Evolutionary conservation across 2,113 vertebrate genomes (phyloP).

Genomic region (Holacanthus passer): DNA sequence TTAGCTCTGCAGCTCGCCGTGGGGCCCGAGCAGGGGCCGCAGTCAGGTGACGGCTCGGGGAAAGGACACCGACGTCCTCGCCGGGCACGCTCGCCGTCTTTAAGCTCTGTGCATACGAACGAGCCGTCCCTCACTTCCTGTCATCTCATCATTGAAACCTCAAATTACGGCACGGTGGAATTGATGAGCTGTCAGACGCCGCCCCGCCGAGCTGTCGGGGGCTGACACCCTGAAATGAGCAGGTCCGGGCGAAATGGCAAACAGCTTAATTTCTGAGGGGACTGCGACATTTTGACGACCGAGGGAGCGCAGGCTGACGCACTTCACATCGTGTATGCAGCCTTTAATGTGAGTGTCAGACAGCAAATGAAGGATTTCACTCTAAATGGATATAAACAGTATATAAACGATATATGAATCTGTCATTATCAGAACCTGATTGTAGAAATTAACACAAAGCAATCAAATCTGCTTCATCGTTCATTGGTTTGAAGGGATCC

Average conservation of each 20-base stretch:
- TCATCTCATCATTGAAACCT: conserved; percentile 56
- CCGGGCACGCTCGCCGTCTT: background rate
- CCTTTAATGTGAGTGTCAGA: background rate
- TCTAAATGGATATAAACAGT: background rate
- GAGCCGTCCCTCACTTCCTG: conserved; percentile 32
- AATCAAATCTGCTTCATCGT: background rate
- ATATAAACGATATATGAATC: too few species aligned
- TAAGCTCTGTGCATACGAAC: background rate
- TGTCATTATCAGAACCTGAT: background rate
- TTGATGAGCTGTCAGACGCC: conserved; percentile 56
- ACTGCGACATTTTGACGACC: background rate
- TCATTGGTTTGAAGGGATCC: too few species aligned
- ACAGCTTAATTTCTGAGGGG: conserved; percentile 42
- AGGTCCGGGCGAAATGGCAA: conserved; percentile 19
- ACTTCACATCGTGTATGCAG: background rate
- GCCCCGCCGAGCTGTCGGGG: conserved; percentile 31
- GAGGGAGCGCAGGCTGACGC: background rate
- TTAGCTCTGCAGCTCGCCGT: background rate
- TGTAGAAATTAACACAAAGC: background rate
- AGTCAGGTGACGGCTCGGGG: conserved; percentile 7
- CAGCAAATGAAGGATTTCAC: background rate
- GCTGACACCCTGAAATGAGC: conserved; percentile 48
- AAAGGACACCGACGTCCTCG: conserved; percentile 5
- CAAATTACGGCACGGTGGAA: conserved; percentile 36
- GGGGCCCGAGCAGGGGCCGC: background rate